Evolutionary conservation across 2,888 invertebrate species (phyloP), one percentile per base, ranked within the genome.

Genomic region (Brenthis daphne): DNA sequence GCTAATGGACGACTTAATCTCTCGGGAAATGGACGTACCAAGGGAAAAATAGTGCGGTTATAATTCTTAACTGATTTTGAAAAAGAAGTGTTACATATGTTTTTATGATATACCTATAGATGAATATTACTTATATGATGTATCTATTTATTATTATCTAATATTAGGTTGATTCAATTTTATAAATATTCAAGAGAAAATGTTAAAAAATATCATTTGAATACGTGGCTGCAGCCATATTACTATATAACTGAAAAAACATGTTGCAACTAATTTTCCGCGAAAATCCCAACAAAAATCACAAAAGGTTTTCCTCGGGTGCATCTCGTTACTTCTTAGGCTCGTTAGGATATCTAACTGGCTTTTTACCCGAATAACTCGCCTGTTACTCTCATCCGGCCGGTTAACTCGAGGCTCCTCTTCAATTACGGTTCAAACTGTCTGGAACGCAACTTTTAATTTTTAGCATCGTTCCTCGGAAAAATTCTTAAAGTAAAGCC

Each of bases 341-440:
- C 77, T 78, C 77, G 78, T 87, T 87, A 84, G 78, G 76, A 67
- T 72, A 73, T 37, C 57, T 61, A 71, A 47, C 68, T 65, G 58
- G 60, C 73, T 74, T 73, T 74, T 75, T 73, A 71, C 75, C 76
- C 75, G 82, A 80, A 82, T 83, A 76, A 80, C 80, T 79, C 84
- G 88, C 89, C 85, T 88, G 88, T 89, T 89, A 89, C 87, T 83
- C 82, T 77, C 82, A 80, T 85, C 86, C 89, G 85, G 83, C 73
- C 79, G 90, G 92, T 91, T 91, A 87, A 81, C 83, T 90, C 77
- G 85, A 90, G 84, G 37, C 37, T 43, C 89, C 90, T 84, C 88
- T 91, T 86, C 92, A 92, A 92, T 92, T 92, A 92, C 86, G 84
- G 83, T 82, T 85, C 85, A 83, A 90, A 86, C 88, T 82, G 81